These are phyloP conservation scores for Gisinianus flammeolus DNA, from an alignment of 2,888 invertebrate genomes.

Conservation along the genomic window DNA sequence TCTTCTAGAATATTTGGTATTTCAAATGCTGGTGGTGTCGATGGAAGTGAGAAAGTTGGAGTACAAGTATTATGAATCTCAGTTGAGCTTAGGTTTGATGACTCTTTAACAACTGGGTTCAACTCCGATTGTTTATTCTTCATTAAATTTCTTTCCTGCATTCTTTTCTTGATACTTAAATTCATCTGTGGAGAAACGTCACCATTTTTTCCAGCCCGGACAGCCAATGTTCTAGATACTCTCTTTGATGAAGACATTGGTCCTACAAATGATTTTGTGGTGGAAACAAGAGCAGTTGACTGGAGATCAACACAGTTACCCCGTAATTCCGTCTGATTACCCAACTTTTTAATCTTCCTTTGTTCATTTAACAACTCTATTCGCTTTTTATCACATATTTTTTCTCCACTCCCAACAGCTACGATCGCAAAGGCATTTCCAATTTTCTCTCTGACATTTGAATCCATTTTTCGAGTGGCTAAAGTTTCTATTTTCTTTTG, in stretches of 20 bases:
- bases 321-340: not conserved
- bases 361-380: not conserved
- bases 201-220: too few species aligned
- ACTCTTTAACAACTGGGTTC: too few species aligned
- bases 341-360: constrained; percentile 9
- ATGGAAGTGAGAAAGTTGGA: not conserved
- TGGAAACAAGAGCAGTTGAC: not conserved
- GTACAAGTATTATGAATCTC: not conserved
- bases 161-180: too few species aligned
- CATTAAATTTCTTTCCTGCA: too few species aligned
- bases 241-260: too few species aligned
- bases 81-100: not conserved
- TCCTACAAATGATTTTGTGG: not conserved
- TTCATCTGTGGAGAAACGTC: too few species aligned
- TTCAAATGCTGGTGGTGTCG: not conserved
- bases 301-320: not conserved
- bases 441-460: constrained; percentile 26
- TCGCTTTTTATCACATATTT: constrained; percentile 14
- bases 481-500: too few species aligned
- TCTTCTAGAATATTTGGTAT: too few species aligned
- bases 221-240: too few species aligned
- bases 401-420: constrained; percentile 14
- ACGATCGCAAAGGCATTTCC: not conserved
- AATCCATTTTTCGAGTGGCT: too few species aligned
- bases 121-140: too few species aligned